Conservation (phyloP, 2,888 invertebrate genomes). For the Ptychoptera albimana region DNA sequence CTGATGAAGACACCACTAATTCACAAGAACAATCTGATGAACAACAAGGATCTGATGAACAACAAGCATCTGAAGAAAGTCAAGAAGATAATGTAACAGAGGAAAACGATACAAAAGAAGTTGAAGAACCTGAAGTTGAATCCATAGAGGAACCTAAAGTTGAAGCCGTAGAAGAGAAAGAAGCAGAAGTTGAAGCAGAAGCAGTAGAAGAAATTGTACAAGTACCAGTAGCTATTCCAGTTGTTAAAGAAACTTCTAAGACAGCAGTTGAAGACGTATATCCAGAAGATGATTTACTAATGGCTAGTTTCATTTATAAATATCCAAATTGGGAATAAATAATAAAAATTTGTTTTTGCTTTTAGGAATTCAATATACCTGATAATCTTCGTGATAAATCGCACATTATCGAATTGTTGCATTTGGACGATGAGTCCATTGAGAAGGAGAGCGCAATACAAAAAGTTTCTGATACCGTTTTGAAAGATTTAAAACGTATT, state of each 20-base stretch:
- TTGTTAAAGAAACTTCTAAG: slow-evolving; percentile 13
- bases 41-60: slow-evolving; percentile 19
- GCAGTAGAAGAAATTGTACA: slow-evolving; percentile 33
- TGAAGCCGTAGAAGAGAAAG: slow-evolving; percentile 12
- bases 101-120: slow-evolving; percentile 13
- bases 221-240: slow-evolving; percentile 14
- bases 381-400: slow-evolving; percentile 61
- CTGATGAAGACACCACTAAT: slow-evolving; percentile 32
- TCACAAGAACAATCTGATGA: slow-evolving; percentile 25
- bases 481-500: slow-evolving; percentile 69
- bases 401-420: slow-evolving; percentile 64
- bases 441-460: slow-evolving; percentile 53
- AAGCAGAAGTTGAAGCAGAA: slow-evolving; percentile 27
- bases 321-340: slow-evolving; percentile 5
- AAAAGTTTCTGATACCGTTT: slow-evolving; percentile 57
- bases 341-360: slow-evolving; percentile 2
- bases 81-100: slow-evolving; percentile 16
- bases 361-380: slow-evolving; percentile 54
- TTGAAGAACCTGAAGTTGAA: slow-evolving; percentile 10
- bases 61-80: slow-evolving; percentile 13
- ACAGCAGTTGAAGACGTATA: slow-evolving; percentile 33
- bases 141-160: slow-evolving; percentile 12
- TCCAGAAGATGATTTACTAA: slow-evolving; percentile 47
- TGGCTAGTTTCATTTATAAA: slow-evolving; percentile 28
- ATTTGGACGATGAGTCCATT: slow-evolving; percentile 59